Percentiles rank a stretch among this genome's conserved stretches.
Conservation (phyloP, 2,797 vertebrate species). For the Argentina silus region DNA sequence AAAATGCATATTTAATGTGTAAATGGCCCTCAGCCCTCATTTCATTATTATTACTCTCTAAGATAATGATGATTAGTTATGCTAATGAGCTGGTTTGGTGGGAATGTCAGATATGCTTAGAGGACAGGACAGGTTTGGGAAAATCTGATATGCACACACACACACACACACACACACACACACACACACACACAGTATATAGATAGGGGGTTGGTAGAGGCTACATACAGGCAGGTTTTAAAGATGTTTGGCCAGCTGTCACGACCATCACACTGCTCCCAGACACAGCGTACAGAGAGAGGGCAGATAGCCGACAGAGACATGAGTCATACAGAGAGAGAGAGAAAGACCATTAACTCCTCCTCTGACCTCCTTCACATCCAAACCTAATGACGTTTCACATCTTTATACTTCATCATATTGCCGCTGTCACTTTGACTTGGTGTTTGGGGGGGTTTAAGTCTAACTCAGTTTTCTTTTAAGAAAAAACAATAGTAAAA, state of each 20-base stretch:
- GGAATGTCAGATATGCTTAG: background rate
- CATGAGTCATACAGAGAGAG: conserved; percentile 41
- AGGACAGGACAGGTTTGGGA: background rate
- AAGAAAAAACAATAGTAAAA: background rate
- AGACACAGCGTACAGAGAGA: conserved; percentile 26
- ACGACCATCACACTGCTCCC: conserved; percentile 23
- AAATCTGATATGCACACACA: background rate
- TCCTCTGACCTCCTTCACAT: no score
- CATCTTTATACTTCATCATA: no score
- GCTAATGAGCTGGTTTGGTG: conserved; percentile 1
- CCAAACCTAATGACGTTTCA: no score
- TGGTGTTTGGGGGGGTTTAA: conserved; percentile 3
- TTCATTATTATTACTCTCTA: conserved; percentile 4
- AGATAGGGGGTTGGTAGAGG: no score
- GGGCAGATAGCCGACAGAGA: conserved; percentile 35
- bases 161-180: background rate
- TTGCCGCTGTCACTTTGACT: no score
- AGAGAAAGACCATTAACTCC: conserved; percentile 4
- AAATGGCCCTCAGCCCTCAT: background rate
- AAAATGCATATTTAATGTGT: conserved; percentile 6
- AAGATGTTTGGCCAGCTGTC: conserved; percentile 47
- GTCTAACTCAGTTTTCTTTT: no score
- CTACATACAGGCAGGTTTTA: conserved; percentile 15
- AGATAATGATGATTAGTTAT: conserved; percentile 15
- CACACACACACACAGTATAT: background rate